Evolutionary conservation across 1,140 invertebrate genomes (phyloP).

Genomic region (Trichomalopsis sarcophagae): DNA sequence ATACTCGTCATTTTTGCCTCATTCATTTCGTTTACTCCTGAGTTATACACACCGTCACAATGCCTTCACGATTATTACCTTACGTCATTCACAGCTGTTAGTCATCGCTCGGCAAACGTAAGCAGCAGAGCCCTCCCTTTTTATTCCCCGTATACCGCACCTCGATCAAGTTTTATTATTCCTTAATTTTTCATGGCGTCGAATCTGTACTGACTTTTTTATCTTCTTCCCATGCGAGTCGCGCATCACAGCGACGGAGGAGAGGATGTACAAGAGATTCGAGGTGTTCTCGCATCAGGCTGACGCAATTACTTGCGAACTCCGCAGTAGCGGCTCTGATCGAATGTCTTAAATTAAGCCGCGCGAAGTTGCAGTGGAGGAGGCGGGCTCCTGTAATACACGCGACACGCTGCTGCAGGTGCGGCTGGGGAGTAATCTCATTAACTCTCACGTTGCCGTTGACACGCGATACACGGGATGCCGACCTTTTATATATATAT

Average conservation of each 20-base stretch:
- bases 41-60: not conserved
- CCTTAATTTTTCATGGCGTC: no score
- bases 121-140: not conserved
- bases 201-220: no score
- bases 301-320: constrained; percentile 13
- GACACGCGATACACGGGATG: not conserved
- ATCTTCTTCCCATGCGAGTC: no score
- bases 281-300: not conserved
- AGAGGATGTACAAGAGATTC: not conserved
- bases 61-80: not conserved
- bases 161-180: no score
- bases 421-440: constrained; percentile 21
- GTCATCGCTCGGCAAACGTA: not conserved
- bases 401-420: not conserved
- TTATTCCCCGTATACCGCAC: not conserved
- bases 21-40: not conserved
- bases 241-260: no score
- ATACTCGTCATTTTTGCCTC: not conserved
- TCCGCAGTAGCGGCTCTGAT: not conserved
- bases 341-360: constrained; percentile 17
- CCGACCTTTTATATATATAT: not conserved
- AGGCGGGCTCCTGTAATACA: not conserved
- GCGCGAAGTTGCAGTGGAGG: not conserved
- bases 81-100: not conserved
- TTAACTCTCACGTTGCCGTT: constrained; percentile 26